Evolutionary conservation across 2,888 invertebrate genomes (phyloP).

Genomic region (Luperina nickerlii): DNA sequence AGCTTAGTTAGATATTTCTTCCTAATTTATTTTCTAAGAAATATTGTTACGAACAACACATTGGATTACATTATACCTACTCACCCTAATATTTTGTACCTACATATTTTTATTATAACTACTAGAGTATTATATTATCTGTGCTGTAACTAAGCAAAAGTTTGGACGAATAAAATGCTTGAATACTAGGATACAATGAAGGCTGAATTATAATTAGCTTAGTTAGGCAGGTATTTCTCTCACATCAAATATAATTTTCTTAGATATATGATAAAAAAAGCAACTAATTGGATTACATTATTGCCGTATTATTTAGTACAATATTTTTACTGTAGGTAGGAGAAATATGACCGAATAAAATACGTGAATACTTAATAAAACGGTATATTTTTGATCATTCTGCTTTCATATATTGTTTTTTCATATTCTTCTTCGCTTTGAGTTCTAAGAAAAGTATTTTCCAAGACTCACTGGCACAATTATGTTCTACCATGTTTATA

Average conservation of each 20-base stretch:
- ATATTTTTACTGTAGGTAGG: too few species aligned
- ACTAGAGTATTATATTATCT: too few species aligned
- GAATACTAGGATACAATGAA: background rate
- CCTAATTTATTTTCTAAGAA: background rate
- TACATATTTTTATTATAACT: background rate
- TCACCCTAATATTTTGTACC: background rate
- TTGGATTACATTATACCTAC: background rate
- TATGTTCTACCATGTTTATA: background rate
- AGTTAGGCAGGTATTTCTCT: background rate
- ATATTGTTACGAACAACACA: background rate
- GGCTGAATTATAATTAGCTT: background rate
- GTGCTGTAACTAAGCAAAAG: background rate
- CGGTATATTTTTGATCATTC: background rate
- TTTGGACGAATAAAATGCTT: background rate
- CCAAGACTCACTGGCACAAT: background rate
- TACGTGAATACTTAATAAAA: too few species aligned
- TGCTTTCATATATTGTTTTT: too few species aligned
- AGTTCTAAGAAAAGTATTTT: background rate
- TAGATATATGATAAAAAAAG: background rate
- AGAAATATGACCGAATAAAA: too few species aligned
- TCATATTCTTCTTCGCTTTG: too few species aligned
- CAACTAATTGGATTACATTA: too few species aligned
- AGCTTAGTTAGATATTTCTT: background rate
- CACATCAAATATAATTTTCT: background rate
- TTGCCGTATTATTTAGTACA: too few species aligned